Base-by-base conservation (phyloP, 2,797 vertebrate species). In the Premnoplex brunnescens region DNA sequence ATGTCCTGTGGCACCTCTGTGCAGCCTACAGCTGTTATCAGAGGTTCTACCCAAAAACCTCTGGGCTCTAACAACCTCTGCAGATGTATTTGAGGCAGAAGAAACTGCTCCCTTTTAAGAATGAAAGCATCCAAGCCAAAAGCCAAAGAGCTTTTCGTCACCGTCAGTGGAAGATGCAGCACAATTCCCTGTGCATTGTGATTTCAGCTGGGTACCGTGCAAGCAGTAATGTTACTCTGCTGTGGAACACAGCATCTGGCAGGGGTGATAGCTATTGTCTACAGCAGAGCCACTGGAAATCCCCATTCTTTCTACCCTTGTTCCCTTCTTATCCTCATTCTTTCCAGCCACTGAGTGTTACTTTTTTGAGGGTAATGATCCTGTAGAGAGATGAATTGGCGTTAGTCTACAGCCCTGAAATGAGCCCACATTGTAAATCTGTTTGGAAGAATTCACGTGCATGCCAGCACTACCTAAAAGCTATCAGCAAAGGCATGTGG, bases 401-500 rank as follows among this genome's bases (percentile, higher is more conserved):
- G 0, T 76, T 75, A 12, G 2, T 48, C 34, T 71, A 16, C 66
- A 80, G 66, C 27, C 56, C 85, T 55, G 58, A 88, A 91, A 76
- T 0, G 1, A 83, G 72, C 43, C 51, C 5, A 2, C 3, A 2
- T 21, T 88, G 87, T 92, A 91, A 86, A 92, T 93, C 81, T 85
- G 55, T 92, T 78, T 76, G 76, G 67, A 89, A 95, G 76, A 84
- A 27, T 48, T 67, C 91, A 88, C 15, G 5, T 93, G 69, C 79
- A 32, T 39, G 28, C 43, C 72, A 75, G 69, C 62, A 36, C 84
- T 86, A 73, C 91, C 76, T 88, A n/a, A 66, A 86, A 88, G 62
- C 91, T 66, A 63, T 91, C 43, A 18, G 19, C 8, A 3, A 88
- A 88, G 34, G 23, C 62, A 26, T 88, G 85, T 88, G 58, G 10